These are phyloP conservation scores for Plutomurus gul DNA, from an alignment of 1,140 invertebrate genomes.

Conservation along the genomic window DNA sequence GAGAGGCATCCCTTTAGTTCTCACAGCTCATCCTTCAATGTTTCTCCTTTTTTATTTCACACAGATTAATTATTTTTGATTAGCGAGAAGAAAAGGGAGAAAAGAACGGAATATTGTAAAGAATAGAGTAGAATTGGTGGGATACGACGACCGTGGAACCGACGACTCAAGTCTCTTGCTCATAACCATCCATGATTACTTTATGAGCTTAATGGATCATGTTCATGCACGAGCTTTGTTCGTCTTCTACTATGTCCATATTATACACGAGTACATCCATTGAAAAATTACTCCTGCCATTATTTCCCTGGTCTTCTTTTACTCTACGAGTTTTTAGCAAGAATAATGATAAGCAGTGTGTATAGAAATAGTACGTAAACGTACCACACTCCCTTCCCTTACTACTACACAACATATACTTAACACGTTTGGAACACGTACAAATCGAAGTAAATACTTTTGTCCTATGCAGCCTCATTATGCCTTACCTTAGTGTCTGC, in stretches of 20 bases:
- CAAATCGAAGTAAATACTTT: no score
- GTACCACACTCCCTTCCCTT: background rate
- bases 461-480: no score
- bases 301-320: background rate
- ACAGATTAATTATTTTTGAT: conserved; percentile 51
- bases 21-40: background rate
- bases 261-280: background rate
- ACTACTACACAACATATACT: no score
- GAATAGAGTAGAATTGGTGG: background rate
- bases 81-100: conserved; percentile 39
- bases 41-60: conserved; percentile 34
- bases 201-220: conserved; percentile 29
- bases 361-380: background rate
- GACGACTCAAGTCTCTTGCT: background rate
- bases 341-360: background rate
- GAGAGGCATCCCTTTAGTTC: background rate
- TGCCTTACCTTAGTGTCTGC: no score
- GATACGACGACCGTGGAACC: background rate
- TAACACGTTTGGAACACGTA: no score
- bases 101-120: background rate
- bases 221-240: conserved; percentile 26
- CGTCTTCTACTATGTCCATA: background rate
- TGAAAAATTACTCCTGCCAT: conserved; percentile 21
- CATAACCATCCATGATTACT: background rate
- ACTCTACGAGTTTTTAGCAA: background rate